phyloP scores from a whole-genome alignment of 2,797 vertebrate species.

The Cheirogaleus major region DNA sequence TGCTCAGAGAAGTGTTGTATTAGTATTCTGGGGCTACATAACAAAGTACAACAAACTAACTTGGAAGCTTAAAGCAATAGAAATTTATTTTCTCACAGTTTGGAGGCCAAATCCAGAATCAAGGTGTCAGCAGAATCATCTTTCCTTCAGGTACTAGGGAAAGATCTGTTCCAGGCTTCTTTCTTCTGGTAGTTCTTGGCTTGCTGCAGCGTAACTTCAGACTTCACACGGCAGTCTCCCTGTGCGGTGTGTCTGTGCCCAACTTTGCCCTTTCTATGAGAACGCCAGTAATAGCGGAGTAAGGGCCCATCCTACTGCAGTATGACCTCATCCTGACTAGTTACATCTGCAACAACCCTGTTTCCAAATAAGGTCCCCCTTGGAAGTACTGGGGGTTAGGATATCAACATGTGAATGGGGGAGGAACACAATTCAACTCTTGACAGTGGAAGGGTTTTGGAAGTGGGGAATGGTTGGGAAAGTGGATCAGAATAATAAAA shows the following conservation, averaged over 20 bases:
- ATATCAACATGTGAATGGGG: neutral
- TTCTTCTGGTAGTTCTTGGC: neutral
- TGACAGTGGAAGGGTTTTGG: neutral
- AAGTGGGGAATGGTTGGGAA: neutral
- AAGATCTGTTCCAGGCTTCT: neutral
- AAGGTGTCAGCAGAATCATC: neutral
- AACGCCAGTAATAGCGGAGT: neutral
- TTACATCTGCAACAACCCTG: neutral
- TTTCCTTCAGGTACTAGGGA: neutral
- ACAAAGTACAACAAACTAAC: neutral
- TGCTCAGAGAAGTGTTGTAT: neutral
- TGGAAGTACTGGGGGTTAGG: neutral
- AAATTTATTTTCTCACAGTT: neutral
- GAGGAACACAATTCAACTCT: neutral
- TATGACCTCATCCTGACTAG: neutral
- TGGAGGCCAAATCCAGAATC: neutral
- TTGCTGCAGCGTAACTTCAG: neutral
- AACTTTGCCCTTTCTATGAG: neutral
- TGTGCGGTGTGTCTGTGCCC: neutral
- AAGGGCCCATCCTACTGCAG: neutral
- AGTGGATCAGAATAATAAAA: neutral
- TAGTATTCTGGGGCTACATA: neutral
- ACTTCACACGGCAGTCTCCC: neutral
- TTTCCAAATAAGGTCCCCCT: constrained; percentile 13
- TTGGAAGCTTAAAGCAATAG: neutral